These are phyloP conservation scores for Timema podura DNA, from an alignment of 2,888 invertebrate species.

Conservation along the genomic window DNA sequence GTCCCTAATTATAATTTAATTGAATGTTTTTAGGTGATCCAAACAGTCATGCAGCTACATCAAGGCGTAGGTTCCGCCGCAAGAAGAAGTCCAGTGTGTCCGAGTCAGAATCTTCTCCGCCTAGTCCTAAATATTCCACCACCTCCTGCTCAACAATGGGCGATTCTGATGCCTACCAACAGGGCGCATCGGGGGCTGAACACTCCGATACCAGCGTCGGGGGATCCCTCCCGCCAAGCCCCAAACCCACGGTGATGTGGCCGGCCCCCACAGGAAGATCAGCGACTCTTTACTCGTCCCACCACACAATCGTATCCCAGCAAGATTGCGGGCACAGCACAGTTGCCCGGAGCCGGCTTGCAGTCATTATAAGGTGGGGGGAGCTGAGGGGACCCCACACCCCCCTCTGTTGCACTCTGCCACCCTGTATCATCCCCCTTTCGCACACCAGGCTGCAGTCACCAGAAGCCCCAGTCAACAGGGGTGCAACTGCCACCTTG, in stretches of 20 bases:
- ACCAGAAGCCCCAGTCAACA: slow-evolving; percentile 2
- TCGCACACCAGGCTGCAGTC: slow-evolving; percentile 23
- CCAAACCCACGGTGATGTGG: slow-evolving; percentile 25
- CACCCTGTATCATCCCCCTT: slow-evolving; percentile 21
- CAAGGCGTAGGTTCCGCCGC: slow-evolving; percentile 30
- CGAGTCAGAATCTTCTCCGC: slow-evolving; percentile 34
- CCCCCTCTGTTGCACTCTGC: slow-evolving; percentile 20
- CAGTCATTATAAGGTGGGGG: slow-evolving; percentile 2
- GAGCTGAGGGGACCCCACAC: not conserved
- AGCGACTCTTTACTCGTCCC: slow-evolving; percentile 28
- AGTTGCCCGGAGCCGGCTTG: slow-evolving; percentile 26
- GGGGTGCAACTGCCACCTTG: slow-evolving; percentile 15
- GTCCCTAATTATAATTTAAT: no score
- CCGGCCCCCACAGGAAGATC: slow-evolving; percentile 28
- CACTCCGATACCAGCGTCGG: slow-evolving; percentile 19
- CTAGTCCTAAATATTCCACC: slow-evolving; percentile 27
- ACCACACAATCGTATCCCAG: slow-evolving; percentile 15
- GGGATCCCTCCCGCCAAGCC: slow-evolving; percentile 26
- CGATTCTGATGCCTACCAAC: slow-evolving; percentile 23
- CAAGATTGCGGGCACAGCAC: slow-evolving; percentile 24
- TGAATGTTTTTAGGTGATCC: slow-evolving; percentile 29
- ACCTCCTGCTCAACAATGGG: slow-evolving; percentile 15
- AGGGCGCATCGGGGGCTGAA: slow-evolving; percentile 15
- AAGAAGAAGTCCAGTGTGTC: slow-evolving; percentile 36
- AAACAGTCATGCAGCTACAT: slow-evolving; percentile 24